Base-by-base conservation (phyloP, 2,888 invertebrate genomes). In the Halictus quadricinctus region DNA sequence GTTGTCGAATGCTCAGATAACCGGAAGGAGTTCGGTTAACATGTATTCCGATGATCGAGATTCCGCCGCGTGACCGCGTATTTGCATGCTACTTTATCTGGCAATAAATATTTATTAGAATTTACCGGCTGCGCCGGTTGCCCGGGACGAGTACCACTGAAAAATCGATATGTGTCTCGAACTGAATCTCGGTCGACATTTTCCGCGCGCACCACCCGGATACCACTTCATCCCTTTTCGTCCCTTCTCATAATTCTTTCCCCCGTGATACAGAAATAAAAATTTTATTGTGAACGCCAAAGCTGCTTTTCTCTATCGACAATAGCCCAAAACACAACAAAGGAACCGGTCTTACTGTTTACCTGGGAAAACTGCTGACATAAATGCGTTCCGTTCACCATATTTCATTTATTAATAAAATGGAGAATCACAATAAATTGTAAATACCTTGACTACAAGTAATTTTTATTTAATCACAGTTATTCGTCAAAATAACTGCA, bases 31-130 rank as follows among this genome's bases (percentile, higher is more conserved):
- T 66, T 43, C 36, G 25, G 29, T 36, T 58, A 72, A 66, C 84
- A n/a, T 25, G 76, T 66, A 36, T 73, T 21, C 66, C 80, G 76
- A 80, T 85, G 76, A 85, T 77, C 80, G 84, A 85, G 72, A 80
- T 73, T 74, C 85, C 48, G 18, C 13, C 69, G 60, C 36, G 69
- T 73, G 46, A 76, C 69, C 76, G 18, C 70, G 72, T 78, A 89
- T 89, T 87, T 89, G 89, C 88, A 88, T 83, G 83, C 48, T 81
- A 81, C 79, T 84, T 85, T 81, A 80, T 66, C 69, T 72, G 18
- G 80, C 80, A 79, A 92, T 93, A 91, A 93, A 93, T 93, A 93
- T 93, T 92, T 92, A 93, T 93, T 91, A 92, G 90, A 89, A 89
- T 91, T 89, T 86, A 84, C 88, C 36, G 36, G 36, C 36, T 80